Evolutionary conservation across 2,797 vertebrate genomes (phyloP), one percentile per base, ranked within the genome.

Genomic region (Darevskia mixta): DNA sequence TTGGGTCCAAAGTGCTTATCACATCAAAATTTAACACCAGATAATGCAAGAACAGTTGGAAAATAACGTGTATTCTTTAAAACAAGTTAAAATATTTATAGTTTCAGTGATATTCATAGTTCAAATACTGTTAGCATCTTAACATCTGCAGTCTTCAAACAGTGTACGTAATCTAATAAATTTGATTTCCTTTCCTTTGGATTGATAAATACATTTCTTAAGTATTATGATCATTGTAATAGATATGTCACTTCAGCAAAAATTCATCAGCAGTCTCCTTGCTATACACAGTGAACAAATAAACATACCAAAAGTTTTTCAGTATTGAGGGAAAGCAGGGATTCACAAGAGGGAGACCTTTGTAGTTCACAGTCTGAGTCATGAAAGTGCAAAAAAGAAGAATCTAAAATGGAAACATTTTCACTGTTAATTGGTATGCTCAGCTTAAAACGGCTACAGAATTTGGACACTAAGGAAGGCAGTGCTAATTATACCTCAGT

Each of bases 241-340:
- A 55, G 49, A 88, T 27, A 27, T 32, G 20, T 27, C 61, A 35
- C 35, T 79, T n/a, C n/a, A 71, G 3, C 27, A 72, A 41, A 41
- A 66, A 18, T 0, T 69, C 77, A 77, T 66, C 58, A 77, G 67
- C 55, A 91, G 84, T 13, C 8, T 75, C 25, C 35, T n/a, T 6
- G 90, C 85, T 25, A 49, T 25, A 61, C 0, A 0, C 41, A 85
- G 35, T 18, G 72, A 29, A 73, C 5, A 43, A 25, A 67, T 82
- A 23, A 64, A 73, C 97, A 92, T 96, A 99, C 99, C 97, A 99
- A 95, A 92, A 99, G 98, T 95, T 99, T 99, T 92, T 99, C 99
- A 32, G 99, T 98, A 67, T 99, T 99, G 11, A 99, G 97, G 8
- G 98, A 98, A 92, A 98, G 98, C 85, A 98, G 88, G 0, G 99